Evolutionary conservation across 2,888 invertebrate genomes (phyloP).

Genomic region (Scelioninae gen. 2): DNA sequence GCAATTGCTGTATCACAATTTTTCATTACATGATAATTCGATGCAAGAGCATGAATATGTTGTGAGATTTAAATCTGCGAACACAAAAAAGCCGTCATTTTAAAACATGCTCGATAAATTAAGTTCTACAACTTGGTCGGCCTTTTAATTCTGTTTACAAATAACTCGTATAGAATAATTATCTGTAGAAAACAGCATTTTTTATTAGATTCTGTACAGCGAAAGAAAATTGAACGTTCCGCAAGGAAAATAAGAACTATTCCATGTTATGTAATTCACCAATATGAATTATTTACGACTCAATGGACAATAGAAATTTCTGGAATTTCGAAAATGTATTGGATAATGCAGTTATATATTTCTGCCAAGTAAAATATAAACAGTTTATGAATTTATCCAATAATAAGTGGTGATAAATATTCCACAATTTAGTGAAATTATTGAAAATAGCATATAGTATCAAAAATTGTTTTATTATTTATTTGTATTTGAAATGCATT

Average conservation of each 20-base stretch:
- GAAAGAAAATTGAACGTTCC: neutral
- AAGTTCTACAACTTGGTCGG: neutral
- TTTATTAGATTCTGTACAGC: neutral
- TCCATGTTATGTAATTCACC: neutral
- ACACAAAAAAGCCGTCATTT: constrained; percentile 38
- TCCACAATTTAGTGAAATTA: no score
- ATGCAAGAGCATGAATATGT: constrained; percentile 32
- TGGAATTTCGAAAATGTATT: constrained; percentile 14
- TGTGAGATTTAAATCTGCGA: constrained; percentile 34
- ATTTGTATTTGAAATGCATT: no score
- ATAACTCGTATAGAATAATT: neutral
- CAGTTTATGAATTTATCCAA: no score
- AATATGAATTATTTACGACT: constrained; percentile 1
- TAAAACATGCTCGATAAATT: constrained; percentile 23
- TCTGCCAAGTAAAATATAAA: no score
- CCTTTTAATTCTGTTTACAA: neutral
- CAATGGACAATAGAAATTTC: neutral
- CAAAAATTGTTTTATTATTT: no score
- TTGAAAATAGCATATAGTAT: no score
- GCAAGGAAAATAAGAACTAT: neutral
- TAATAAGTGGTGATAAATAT: no score
- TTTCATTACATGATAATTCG: constrained; percentile 16
- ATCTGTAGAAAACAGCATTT: neutral
- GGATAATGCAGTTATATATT: no score
- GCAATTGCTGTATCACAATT: constrained; percentile 20